Percentiles rank a stretch among this genome's conserved stretches.
Evolutionary conservation across 2,113 vertebrate species (phyloP).

Genomic region (Cacatua alba): DNA sequence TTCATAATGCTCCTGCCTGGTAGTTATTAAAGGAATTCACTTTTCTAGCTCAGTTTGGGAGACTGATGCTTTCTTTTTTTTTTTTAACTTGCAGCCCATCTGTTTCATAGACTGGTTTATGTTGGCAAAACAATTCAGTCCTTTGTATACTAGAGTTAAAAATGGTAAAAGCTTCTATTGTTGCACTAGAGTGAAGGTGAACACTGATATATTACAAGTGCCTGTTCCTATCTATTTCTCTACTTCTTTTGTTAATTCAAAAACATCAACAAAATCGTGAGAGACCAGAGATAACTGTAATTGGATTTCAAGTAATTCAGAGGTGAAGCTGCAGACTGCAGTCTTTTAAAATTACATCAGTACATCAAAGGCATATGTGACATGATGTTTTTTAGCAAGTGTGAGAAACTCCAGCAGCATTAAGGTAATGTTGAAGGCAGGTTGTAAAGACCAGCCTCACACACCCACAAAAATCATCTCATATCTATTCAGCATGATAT

Average conservation of each 20-base stretch:
- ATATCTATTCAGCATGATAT: neutral
- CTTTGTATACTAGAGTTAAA: slow-evolving; percentile 32
- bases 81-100: slow-evolving; percentile 26
- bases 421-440: slow-evolving; percentile 15
- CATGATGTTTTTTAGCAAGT: slow-evolving; percentile 35
- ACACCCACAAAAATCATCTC: slow-evolving; percentile 11
- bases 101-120: slow-evolving; percentile 19
- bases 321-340: slow-evolving; percentile 54
- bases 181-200: slow-evolving; percentile 34
- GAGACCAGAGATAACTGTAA: slow-evolving; percentile 53
- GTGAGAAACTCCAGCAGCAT: slow-evolving; percentile 36
- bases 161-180: slow-evolving; percentile 47
- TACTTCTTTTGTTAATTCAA: slow-evolving; percentile 64
- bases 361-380: slow-evolving; percentile 45
- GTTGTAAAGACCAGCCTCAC: slow-evolving; percentile 18
- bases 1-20: neutral
- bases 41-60: neutral
- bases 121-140: slow-evolving; percentile 29
- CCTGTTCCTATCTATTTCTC: slow-evolving; percentile 57
- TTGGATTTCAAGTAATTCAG: slow-evolving; percentile 63
- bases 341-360: slow-evolving; percentile 65
- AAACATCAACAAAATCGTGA: slow-evolving; percentile 61
- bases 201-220: slow-evolving; percentile 44
- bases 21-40: slow-evolving; percentile 22
- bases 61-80: neutral